Evolutionary conservation across 2,797 vertebrate genomes (phyloP), one percentile per base, ranked within the genome.

Genomic region (Acanthiza pusilla): DNA sequence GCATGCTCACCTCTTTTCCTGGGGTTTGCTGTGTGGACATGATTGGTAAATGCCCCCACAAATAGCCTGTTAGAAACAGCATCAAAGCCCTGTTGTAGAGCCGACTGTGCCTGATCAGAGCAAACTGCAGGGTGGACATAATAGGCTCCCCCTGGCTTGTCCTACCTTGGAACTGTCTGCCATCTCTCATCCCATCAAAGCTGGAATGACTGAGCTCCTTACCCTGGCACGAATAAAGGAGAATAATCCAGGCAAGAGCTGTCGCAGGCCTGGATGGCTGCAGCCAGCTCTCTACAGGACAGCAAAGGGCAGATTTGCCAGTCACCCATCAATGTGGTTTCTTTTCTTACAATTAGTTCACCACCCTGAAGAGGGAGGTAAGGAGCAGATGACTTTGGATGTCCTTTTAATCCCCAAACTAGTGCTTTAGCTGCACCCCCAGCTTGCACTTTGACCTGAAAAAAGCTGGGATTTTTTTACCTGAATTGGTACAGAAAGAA

Each of bases 171-270:
- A 77, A 77, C 68, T 63, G 13, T 29, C 89, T 92, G 93, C 85
- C 88, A 77, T 63, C 88, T 88, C 93, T 85, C 70, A 91, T 94
- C 87, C 54, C 84, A 50, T 93, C 91, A 94, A 61, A 93, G 84
- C 89, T 78, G 87, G 36, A 60, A 7, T 22, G 62, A 34, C 61
- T 86, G 86, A 95, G 91, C 76, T 80, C 14, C 91, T 92, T 86
- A 86, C 16, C 65, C 62, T 67, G 70, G 70, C 89, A 85, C 62
- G 58, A 92, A 74, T 38, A 80, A 47, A 65, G 66, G 42, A 65
- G 81, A 96, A 81, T 86, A 81, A 95, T 83, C 88, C 73, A 57
- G 68, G 76, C 5, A 0, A 80, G 72, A 89, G 72, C 75, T 90
- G 76, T 71, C 72, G 60, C 22, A 30, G 85, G 32, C 65, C 72